Conservation (phyloP, 2,888 invertebrate genomes). For the Caenorhabditis sp. region DNA sequence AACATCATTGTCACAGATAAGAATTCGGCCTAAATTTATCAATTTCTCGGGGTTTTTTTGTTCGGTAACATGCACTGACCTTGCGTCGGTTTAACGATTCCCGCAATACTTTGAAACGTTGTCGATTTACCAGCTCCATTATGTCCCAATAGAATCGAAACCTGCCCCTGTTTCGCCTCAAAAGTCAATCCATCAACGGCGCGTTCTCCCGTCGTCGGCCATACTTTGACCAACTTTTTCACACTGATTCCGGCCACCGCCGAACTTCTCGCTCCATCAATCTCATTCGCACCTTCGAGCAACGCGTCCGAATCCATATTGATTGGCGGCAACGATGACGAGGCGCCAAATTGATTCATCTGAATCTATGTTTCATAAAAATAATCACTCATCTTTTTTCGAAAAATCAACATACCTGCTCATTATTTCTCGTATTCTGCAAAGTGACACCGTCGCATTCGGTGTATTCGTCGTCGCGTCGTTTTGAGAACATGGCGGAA, state of each 20-base stretch:
- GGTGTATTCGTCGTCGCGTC: constrained; percentile 5
- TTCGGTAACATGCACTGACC: too few relatives aligned
- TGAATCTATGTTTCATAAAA: constrained; percentile 13
- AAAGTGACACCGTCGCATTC: constrained; percentile 33
- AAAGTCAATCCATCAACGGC: constrained; percentile 65
- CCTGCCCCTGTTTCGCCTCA: constrained; percentile 62
- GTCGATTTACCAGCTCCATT: constrained; percentile 69
- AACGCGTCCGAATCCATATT: constrained; percentile 30
- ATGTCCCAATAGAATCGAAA: constrained; percentile 69
- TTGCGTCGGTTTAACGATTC: constrained; percentile 56
- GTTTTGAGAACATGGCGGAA: constrained; percentile 9
- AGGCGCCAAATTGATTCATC: constrained; percentile 25
- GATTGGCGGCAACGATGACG: constrained; percentile 11
- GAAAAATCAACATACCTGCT: constrained; percentile 22
- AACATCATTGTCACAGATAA: constrained; percentile 56
- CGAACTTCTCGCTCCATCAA: constrained; percentile 44
- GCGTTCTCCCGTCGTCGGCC: constrained; percentile 57
- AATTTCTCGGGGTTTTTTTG: not conserved
- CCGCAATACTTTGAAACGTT: constrained; percentile 56
- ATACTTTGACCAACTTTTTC: constrained; percentile 54
- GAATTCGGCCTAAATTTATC: not conserved
- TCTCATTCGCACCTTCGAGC: constrained; percentile 44
- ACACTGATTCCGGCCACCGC: constrained; percentile 58
- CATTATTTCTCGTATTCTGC: constrained; percentile 31
- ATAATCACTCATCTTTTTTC: constrained; percentile 7